Conservation (phyloP, 2,113 vertebrate species). For the Alaudala cheleensis region DNA sequence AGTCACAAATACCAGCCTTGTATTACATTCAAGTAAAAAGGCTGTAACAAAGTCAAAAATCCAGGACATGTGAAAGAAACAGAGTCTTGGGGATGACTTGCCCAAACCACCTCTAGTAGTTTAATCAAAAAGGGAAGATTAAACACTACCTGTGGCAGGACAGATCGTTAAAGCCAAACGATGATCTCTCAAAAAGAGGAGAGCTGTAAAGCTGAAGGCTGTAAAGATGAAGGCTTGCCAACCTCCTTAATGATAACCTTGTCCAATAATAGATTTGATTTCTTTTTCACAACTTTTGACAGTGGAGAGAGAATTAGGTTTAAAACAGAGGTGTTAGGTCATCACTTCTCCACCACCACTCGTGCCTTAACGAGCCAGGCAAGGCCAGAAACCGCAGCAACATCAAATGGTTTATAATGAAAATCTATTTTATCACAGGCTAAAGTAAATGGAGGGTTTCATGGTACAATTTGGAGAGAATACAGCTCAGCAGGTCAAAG, state of each 20-base stretch:
- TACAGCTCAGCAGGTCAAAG: not conserved
- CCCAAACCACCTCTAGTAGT: conserved; percentile 20
- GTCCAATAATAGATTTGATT: conserved; percentile 56
- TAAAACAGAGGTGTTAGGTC: conserved; percentile 49
- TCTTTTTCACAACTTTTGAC: conserved; percentile 54
- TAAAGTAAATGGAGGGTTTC: conserved; percentile 54
- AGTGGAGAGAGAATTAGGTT: conserved; percentile 45
- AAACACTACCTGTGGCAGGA: conserved; percentile 11
- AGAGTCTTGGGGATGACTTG: conserved; percentile 10
- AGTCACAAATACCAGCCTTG: not conserved
- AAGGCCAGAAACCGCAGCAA: not conserved
- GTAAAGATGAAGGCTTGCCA: conserved; percentile 46
- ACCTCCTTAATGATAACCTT: conserved; percentile 53
- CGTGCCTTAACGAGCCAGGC: not conserved
- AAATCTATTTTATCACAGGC: conserved; percentile 47
- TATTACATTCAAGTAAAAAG: not conserved
- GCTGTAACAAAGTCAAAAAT: not conserved
- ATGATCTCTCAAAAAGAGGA: conserved; percentile 37
- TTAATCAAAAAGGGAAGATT: conserved; percentile 56
- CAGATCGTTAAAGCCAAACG: conserved; percentile 22
- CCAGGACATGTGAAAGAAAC: not conserved
- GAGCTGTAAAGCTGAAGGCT: conserved; percentile 49
- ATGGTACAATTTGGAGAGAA: conserved; percentile 7
- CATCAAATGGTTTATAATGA: conserved; percentile 48
- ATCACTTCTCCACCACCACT: not conserved